These are phyloP conservation scores for Drosophila novamexicana DNA, from an alignment of 1,140 invertebrate genomes.

Conservation along the genomic window DNA sequence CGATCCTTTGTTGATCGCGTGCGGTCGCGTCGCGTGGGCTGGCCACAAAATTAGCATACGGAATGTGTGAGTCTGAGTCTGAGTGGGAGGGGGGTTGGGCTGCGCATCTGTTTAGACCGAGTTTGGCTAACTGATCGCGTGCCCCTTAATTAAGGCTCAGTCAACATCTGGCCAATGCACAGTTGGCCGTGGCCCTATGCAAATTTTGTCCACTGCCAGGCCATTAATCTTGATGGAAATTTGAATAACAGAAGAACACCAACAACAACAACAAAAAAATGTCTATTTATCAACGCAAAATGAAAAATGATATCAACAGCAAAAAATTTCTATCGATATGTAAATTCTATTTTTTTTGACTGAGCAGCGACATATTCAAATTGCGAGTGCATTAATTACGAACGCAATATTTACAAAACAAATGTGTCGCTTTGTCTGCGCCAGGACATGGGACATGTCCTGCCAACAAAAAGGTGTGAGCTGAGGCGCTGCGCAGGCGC, in stretches of 20 bases:
- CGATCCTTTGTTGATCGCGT: slow-evolving; percentile 66
- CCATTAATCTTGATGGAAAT: slow-evolving; percentile 61
- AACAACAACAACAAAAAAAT: slow-evolving; percentile 2
- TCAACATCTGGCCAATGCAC: slow-evolving; percentile 56
- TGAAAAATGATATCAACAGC: slow-evolving; percentile 43
- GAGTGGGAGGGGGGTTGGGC: neutral
- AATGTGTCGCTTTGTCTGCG: slow-evolving; percentile 76
- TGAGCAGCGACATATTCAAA: slow-evolving; percentile 45
- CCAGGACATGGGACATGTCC: slow-evolving; percentile 14
- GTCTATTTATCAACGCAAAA: slow-evolving; percentile 39
- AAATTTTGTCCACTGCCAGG: slow-evolving; percentile 47
- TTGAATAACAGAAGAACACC: slow-evolving; percentile 49
- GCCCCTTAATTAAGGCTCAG: slow-evolving; percentile 60
- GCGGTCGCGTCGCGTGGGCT: slow-evolving; percentile 69
- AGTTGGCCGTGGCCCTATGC: slow-evolving; percentile 50
- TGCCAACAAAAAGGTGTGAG: slow-evolving; percentile 51
- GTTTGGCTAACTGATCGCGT: slow-evolving; percentile 33
- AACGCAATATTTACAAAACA: slow-evolving; percentile 84
- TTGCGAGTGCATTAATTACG: slow-evolving; percentile 72
- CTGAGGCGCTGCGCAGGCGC: neutral
- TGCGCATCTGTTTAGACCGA: neutral
- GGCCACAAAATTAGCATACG: slow-evolving; percentile 66
- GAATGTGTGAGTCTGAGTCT: slow-evolving; percentile 10
- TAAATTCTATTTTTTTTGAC: slow-evolving; percentile 6
- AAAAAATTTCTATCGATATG: slow-evolving; percentile 16